A percentile compares a stretch with the other conserved stretches of the same genome.
phyloP scores from a whole-genome alignment of 2,797 vertebrate species.

The Poecilia gillii region DNA sequence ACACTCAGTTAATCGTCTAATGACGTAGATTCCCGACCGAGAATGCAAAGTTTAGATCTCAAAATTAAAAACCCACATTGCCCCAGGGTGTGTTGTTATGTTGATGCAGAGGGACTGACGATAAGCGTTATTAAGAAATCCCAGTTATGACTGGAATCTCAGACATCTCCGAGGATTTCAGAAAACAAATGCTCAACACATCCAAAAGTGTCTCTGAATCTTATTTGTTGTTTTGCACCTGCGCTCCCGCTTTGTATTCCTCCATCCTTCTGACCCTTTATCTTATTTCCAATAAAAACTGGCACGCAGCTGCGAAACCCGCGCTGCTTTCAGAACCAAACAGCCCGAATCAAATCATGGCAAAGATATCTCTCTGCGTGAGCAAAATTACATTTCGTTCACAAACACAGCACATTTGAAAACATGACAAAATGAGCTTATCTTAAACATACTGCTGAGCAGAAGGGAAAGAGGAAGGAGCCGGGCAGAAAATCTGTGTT shows the following conservation, averaged over 20 bases:
- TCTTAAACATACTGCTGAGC: conserved; percentile 58
- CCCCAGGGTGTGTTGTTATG: conserved; percentile 32
- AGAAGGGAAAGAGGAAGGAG: conserved; percentile 17
- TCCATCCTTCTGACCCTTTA: neutral
- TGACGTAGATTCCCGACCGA: conserved; percentile 59
- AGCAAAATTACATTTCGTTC: conserved; percentile 44
- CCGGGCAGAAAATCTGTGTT: conserved; percentile 78
- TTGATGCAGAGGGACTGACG: neutral
- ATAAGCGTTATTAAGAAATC: conserved; percentile 29
- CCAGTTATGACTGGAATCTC: conserved; percentile 17
- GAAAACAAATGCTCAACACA: conserved; percentile 9
- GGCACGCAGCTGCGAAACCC: conserved; percentile 24
- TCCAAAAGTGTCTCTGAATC: conserved; percentile 4
- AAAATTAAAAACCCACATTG: conserved; percentile 36
- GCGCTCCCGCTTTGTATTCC: conserved; percentile 5
- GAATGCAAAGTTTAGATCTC: conserved; percentile 33
- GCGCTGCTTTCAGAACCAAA: conserved; percentile 14
- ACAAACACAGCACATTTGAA: conserved; percentile 37
- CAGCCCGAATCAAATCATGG: conserved; percentile 55
- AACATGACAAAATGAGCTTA: conserved; percentile 46
- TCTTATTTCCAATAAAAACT: conserved; percentile 19
- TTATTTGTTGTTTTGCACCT: neutral
- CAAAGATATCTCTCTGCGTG: conserved; percentile 33
- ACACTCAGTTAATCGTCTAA: conserved; percentile 47
- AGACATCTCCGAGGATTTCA: neutral